Evolutionary conservation across 1,140 invertebrate genomes (phyloP), one percentile per base, ranked within the genome.

Genomic region (Drosophila repleta): DNA sequence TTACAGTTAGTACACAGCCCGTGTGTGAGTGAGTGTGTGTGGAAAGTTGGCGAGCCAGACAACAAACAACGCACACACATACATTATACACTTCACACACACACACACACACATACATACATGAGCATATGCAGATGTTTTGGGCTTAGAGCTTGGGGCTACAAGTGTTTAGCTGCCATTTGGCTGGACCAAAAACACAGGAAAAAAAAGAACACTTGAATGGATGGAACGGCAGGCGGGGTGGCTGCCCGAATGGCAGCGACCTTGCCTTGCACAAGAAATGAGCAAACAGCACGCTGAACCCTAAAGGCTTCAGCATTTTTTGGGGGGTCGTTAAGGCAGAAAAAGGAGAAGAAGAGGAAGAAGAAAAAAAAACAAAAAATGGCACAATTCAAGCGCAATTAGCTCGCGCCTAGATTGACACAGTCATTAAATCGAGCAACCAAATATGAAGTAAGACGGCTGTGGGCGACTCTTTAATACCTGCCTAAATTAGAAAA

Each of bases 111-210:
- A 7, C 26, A 29, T 2, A 35, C 10, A 3, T 4, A 53, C 17
- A 53, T 8, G 13, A 48, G 24, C 52, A 65, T 56, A 57, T 64
- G 67, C 35, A 70, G 43, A 32, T 70, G 60, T 15, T 48, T 46
- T 15, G 0, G 18, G 53, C 43, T 18, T 2, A 32, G 17, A 18
- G 56, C 48, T 29, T 32, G 4, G 51, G 56, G 26, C 48, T 64
- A 74, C 72, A 74, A 74, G 72, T 74, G 66, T 74, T 74, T 64
- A 74, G 72, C 66, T 70, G 64, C 56, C 65, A 46, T 57, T 60
- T 21, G 48, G 48, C 21, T 18, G 48, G 20, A 13, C 45, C 45
- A 35, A 35, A 35, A 35, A 3, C 7, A 6, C 7, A 6, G 4
- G 0, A 11, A 35, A 35, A 35, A 35, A 35, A 35, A 35, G 29